Conservation (phyloP, 2,113 vertebrate genomes). For the Mustelus asterias region DNA sequence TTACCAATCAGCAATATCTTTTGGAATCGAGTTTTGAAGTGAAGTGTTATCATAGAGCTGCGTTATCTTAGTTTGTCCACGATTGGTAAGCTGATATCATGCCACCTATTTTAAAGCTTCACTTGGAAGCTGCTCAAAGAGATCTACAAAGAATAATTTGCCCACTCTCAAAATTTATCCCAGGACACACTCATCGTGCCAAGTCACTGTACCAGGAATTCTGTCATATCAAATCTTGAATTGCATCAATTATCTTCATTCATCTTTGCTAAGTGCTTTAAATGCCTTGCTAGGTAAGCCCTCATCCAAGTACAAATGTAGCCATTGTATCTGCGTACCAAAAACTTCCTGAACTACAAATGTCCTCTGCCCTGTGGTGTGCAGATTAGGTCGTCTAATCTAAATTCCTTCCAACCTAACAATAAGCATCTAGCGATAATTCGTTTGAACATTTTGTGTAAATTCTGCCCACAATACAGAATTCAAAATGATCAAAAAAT, state of each 20-base stretch:
- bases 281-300: neutral
- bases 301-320: neutral
- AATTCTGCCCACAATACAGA: neutral
- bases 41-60: neutral
- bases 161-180: neutral
- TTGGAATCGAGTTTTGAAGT: neutral
- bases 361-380: neutral
- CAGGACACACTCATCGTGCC: neutral
- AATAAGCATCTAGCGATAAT: neutral
- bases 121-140: neutral
- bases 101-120: neutral
- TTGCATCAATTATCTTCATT: neutral
- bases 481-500: neutral
- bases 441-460: neutral
- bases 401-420: neutral
- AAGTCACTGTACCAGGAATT: neutral
- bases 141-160: neutral
- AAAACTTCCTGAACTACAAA: neutral
- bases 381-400: neutral
- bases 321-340: neutral
- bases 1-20: neutral
- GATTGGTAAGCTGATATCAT: neutral
- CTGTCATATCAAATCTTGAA: neutral
- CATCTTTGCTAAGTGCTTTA: neutral
- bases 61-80: neutral